Evolutionary conservation across 2,888 invertebrate species (phyloP).

Genomic region (Caenorhabditis sp.): DNA sequence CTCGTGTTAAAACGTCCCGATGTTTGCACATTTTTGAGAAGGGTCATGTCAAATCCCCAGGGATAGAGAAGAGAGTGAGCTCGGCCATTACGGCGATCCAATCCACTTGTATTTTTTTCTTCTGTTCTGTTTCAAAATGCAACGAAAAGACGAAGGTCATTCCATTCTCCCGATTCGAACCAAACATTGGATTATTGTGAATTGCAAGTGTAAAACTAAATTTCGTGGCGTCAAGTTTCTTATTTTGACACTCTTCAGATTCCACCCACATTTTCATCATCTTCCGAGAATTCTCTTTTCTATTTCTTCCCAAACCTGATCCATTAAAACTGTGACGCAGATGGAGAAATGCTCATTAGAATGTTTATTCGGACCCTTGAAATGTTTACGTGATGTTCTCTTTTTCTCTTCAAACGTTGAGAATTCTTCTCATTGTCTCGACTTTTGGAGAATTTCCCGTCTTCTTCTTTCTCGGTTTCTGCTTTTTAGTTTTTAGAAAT

Average conservation of each 20-base stretch:
- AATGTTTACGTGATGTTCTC: constrained; percentile 51
- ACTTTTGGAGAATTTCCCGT: not conserved
- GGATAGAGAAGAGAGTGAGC: constrained; percentile 30
- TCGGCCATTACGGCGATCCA: constrained; percentile 48
- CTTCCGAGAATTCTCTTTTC: not conserved
- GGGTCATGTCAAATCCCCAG: constrained; percentile 59
- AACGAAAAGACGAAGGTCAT: constrained; percentile 13
- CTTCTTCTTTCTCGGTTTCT: not conserved
- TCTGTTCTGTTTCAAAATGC: constrained; percentile 34
- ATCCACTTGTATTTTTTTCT: constrained; percentile 52
- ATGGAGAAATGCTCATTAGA: constrained; percentile 9
- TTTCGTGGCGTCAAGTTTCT: not conserved
- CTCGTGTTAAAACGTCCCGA: constrained; percentile 41
- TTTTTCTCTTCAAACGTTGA: constrained; percentile 18
- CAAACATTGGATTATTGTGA: not conserved
- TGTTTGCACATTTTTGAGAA: constrained; percentile 60
- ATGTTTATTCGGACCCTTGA: constrained; percentile 32
- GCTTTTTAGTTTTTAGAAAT: constrained; percentile 31
- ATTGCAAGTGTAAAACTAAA: not conserved
- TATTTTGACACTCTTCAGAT: constrained; percentile 8
- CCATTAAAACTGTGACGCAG: constrained; percentile 15
- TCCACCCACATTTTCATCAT: not conserved
- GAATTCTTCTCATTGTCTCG: constrained; percentile 3
- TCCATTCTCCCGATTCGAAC: not conserved
- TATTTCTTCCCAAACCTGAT: too few species aligned